These are phyloP conservation scores for Monopterus albus DNA, from an alignment of 2,113 vertebrate species.

Conservation along the genomic window DNA sequence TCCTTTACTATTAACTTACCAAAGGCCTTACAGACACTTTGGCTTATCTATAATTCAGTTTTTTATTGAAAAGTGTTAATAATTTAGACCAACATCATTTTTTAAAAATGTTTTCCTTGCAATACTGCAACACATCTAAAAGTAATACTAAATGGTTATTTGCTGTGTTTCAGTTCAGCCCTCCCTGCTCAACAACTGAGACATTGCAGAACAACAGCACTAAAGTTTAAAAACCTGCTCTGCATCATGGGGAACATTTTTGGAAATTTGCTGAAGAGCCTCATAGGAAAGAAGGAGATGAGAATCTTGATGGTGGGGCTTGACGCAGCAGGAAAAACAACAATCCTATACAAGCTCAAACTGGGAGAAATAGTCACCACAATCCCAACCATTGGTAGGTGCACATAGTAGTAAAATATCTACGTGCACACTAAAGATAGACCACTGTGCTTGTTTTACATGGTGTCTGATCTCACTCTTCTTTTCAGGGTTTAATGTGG, in stretches of 20 bases:
- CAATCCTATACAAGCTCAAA: constrained; percentile 93
- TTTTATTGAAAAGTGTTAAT: not conserved
- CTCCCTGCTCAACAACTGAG: constrained; percentile 25
- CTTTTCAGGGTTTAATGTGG: constrained; percentile 92
- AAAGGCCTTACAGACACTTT: not conserved
- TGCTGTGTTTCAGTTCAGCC: constrained; percentile 41
- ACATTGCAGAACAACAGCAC: constrained; percentile 7
- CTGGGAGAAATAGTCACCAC: constrained; percentile 94
- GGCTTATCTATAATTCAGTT: not conserved
- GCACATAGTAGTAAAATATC: not conserved
- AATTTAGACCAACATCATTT: constrained; percentile 12
- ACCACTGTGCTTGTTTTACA: not conserved
- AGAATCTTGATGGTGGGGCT: constrained; percentile 92
- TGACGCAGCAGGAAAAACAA: constrained; percentile 94
- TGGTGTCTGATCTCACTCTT: not conserved
- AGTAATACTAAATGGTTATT: not conserved
- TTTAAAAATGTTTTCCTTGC: not conserved
- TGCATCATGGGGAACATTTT: constrained; percentile 93
- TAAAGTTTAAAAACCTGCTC: constrained; percentile 20
- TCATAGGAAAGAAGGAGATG: constrained; percentile 96
- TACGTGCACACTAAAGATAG: too few species aligned
- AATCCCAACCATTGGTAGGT: constrained; percentile 91
- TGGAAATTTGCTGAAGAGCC: constrained; percentile 93
- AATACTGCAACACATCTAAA: not conserved
- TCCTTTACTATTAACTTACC: constrained; percentile 1